These are phyloP conservation scores for Circaetus gallicus DNA, from an alignment of 2,113 vertebrate species.

Conservation along the genomic window DNA sequence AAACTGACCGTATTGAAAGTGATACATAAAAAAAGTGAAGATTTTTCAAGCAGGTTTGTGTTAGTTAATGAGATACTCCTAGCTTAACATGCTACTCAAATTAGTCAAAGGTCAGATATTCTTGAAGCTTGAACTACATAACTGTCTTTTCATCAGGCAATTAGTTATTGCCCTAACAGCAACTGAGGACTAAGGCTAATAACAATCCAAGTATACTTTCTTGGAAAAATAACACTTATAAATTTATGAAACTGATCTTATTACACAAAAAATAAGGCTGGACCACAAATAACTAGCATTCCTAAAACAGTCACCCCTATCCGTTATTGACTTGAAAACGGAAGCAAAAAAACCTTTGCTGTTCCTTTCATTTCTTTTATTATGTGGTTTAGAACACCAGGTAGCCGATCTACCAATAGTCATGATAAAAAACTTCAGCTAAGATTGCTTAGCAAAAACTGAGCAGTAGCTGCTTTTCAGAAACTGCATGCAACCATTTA, in stretches of 20 bases:
- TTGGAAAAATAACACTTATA: neutral
- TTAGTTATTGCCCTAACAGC: neutral
- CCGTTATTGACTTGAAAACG: neutral
- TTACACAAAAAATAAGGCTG: neutral
- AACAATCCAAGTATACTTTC: neutral
- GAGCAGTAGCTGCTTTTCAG: neutral
- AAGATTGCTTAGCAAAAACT: neutral
- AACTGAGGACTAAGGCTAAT: neutral
- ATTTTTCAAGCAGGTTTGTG: constrained; percentile 13
- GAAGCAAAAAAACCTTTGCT: neutral
- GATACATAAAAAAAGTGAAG: neutral
- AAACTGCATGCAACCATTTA: neutral
- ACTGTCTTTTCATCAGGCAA: constrained; percentile 33
- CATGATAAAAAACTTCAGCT: neutral
- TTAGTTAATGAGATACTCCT: constrained; percentile 24
- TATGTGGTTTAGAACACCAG: neutral
- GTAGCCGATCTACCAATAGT: neutral
- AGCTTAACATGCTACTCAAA: constrained; percentile 10
- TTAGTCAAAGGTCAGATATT: constrained; percentile 41
- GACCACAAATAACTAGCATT: neutral
- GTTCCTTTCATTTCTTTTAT: neutral
- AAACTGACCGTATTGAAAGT: constrained; percentile 49
- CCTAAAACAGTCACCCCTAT: neutral
- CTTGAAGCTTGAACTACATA: neutral
- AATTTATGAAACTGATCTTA: neutral